Evolutionary conservation across 2,797 vertebrate genomes (phyloP).

Genomic region (Pyrocephalus nanus): DNA sequence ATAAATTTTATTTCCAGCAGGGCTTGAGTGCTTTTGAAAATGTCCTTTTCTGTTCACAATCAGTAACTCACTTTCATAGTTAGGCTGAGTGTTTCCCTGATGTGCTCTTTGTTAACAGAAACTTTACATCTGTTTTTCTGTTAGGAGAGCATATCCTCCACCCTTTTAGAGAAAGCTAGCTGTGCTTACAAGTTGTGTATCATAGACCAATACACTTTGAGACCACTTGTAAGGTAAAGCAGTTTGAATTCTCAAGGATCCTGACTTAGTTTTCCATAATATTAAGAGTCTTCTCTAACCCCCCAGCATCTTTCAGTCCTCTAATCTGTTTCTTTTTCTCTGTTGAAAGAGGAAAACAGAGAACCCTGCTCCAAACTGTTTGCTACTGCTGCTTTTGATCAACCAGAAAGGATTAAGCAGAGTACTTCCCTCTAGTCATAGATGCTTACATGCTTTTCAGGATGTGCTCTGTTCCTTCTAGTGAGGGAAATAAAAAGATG

Average conservation of each 20-base stretch:
- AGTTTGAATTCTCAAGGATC: not conserved
- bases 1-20: not conserved
- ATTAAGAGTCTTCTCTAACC: not conserved
- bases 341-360: not conserved
- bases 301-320: not conserved
- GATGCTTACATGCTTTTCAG: not conserved
- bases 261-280: not conserved
- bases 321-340: not conserved
- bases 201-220: not conserved
- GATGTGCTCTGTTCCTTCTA: not conserved
- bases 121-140: not conserved
- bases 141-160: not conserved
- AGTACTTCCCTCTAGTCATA: not conserved
- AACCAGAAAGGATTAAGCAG: not conserved
- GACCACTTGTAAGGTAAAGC: not conserved
- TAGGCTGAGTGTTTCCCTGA: not conserved
- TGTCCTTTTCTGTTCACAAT: not conserved
- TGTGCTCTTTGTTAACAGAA: not conserved
- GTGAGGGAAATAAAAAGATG: not conserved
- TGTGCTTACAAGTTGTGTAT: not conserved
- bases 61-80: not conserved
- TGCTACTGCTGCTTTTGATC: not conserved
- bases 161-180: not conserved
- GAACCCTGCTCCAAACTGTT: not conserved
- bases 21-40: conserved; percentile 12